These are phyloP conservation scores for Protonemura montana DNA, from an alignment of 2,888 invertebrate species.

Conservation along the genomic window DNA sequence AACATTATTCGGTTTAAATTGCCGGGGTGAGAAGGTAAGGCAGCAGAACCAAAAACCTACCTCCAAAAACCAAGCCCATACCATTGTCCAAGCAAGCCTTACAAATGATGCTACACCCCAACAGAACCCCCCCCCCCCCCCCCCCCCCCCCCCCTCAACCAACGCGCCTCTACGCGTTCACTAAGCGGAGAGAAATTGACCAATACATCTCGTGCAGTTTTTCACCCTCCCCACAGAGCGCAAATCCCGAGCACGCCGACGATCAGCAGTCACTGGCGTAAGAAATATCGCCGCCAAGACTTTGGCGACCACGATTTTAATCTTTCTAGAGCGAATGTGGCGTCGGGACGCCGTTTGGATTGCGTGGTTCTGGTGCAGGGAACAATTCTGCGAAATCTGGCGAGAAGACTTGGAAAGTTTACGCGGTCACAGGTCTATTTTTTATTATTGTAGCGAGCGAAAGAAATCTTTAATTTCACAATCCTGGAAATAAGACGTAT, in stretches of 20 bases:
- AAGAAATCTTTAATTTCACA: too few relatives aligned
- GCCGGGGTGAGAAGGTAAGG: neutral
- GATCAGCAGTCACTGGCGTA: neutral
- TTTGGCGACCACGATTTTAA: neutral
- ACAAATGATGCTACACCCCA: neutral
- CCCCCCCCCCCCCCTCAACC: neutral
- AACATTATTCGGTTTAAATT: too few relatives aligned
- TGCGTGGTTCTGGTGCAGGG: too few relatives aligned
- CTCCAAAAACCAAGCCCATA: neutral
- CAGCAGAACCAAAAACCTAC: neutral
- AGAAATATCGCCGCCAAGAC: neutral
- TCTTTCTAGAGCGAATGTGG: neutral
- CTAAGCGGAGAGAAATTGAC: conserved; percentile 12
- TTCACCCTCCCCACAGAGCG: neutral
- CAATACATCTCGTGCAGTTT: neutral
- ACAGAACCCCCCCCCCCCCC: too few relatives aligned
- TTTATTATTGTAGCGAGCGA: too few relatives aligned
- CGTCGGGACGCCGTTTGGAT: too few relatives aligned
- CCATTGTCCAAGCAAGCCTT: neutral
- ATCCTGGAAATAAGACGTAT: too few relatives aligned
- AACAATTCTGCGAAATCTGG: too few relatives aligned
- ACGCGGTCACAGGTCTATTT: too few relatives aligned
- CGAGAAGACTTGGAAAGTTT: too few relatives aligned
- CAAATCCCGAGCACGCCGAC: neutral
- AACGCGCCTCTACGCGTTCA: neutral